Evolutionary conservation across 2,888 invertebrate genomes (phyloP).

Genomic region (Bugulina stolonifera): DNA sequence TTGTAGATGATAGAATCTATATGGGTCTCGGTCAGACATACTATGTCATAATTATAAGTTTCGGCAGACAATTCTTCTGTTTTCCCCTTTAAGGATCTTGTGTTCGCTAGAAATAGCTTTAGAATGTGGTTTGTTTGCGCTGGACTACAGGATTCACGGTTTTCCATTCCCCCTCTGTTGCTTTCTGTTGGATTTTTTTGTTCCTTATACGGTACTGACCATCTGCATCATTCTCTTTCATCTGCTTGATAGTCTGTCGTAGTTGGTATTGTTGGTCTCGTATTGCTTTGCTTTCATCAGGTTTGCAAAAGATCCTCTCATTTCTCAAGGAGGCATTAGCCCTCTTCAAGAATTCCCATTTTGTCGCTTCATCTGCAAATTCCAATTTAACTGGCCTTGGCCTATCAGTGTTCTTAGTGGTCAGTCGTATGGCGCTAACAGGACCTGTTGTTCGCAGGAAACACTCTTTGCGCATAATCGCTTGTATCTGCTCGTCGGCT

Average conservation of each 20-base stretch:
- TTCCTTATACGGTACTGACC: neutral
- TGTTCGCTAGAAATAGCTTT: neutral
- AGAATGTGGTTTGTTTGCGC: neutral
- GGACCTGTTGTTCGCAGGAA: neutral
- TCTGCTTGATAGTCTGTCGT: neutral
- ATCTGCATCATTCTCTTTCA: neutral
- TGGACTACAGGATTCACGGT: neutral
- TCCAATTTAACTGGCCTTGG: neutral
- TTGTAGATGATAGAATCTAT: neutral
- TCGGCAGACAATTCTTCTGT: neutral
- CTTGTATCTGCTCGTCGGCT: neutral
- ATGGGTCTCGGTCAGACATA: conserved; percentile 5
- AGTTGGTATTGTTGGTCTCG: neutral
- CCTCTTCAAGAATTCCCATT: conserved; percentile 7
- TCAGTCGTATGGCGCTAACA: neutral
- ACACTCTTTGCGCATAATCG: neutral
- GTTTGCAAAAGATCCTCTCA: neutral
- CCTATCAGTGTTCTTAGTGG: neutral
- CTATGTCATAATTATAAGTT: neutral
- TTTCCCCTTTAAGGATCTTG: neutral
- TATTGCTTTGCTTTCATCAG: neutral
- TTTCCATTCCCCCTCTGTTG: neutral
- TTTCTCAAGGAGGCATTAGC: neutral
- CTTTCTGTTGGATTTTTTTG: neutral
- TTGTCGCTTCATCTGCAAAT: neutral